phyloP scores from a whole-genome alignment of 1,140 invertebrate species.

The Lethrus apterus region DNA sequence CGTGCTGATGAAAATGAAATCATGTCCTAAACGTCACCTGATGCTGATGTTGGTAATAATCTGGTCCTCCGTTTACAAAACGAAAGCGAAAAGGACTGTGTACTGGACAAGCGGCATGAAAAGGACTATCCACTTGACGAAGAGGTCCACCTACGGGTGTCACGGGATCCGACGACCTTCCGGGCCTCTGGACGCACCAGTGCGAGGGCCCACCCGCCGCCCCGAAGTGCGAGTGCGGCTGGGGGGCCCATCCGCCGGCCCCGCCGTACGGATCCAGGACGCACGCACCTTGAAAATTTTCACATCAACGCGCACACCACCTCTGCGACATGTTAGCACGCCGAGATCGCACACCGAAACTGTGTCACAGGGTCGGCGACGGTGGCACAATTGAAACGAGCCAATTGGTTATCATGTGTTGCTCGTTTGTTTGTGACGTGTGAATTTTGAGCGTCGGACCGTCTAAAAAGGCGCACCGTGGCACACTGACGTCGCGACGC shows the following conservation, averaged over 20 bases:
- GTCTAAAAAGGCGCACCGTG: no score
- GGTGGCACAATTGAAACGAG: no score
- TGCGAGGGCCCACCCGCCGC: conserved; percentile 26
- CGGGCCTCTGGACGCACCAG: conserved; percentile 36
- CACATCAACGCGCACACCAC: no score
- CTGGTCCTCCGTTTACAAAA: conserved; percentile 49
- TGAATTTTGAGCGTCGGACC: no score
- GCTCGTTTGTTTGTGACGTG: no score
- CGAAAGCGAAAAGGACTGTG: conserved; percentile 57
- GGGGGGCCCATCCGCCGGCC: conserved; percentile 32
- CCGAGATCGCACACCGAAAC: no score
- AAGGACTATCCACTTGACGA: conserved; percentile 30
- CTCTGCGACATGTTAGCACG: no score
- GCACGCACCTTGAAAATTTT: conserved; percentile 10
- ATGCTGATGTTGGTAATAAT: conserved; percentile 45
- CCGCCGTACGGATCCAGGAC: conserved; percentile 39
- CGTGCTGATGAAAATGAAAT: no score
- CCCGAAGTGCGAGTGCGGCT: conserved; percentile 26
- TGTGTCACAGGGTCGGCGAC: no score
- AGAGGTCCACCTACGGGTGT: conserved; percentile 33
- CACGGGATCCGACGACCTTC: conserved; percentile 38
- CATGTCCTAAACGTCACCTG: no score
- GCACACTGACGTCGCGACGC: no score
- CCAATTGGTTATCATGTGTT: no score
- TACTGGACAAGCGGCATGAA: conserved; percentile 50